Conservation (phyloP, 1,140 invertebrate genomes). For the Thrips palmi region DNA sequence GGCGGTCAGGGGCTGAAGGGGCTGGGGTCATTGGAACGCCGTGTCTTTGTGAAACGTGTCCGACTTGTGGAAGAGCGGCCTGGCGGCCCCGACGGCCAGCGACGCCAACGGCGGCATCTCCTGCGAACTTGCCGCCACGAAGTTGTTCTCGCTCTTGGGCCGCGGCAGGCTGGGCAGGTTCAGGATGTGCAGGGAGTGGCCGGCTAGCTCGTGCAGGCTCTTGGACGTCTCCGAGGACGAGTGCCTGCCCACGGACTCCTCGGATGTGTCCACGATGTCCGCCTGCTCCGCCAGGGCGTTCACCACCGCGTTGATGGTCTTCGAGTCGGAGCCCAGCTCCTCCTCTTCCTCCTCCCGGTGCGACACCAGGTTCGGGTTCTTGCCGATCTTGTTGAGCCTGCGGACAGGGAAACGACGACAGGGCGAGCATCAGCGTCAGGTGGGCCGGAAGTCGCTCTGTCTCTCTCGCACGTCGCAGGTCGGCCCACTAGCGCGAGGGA, state of each 20-base stretch:
- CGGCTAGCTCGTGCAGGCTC: conserved; percentile 18
- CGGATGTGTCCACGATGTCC: conserved; percentile 56
- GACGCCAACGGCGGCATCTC: conserved; percentile 28
- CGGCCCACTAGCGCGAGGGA: no score
- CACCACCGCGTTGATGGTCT: conserved; percentile 79
- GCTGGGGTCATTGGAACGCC: conserved; percentile 57
- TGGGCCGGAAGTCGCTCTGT: no score
- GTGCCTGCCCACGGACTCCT: conserved; percentile 41
- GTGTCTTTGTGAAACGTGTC: conserved; percentile 48
- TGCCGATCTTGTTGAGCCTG: conserved; percentile 93
- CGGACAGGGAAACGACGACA: conserved; percentile 20
- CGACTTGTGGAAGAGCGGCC: conserved; percentile 57
- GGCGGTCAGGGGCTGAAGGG: no score
- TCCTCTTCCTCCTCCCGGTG: conserved; percentile 54
- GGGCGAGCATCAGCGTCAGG: no score
- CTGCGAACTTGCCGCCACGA: no score
- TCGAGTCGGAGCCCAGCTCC: conserved; percentile 68
- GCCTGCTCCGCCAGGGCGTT: conserved; percentile 76
- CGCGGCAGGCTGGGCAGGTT: conserved; percentile 38
- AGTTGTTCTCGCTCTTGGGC: conserved; percentile 68
- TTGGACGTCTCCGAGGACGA: conserved; percentile 32
- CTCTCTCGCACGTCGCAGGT: no score
- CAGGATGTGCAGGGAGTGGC: conserved; percentile 15
- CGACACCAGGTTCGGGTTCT: conserved; percentile 90
- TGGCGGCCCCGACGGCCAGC: conserved; percentile 27